Base-by-base conservation (phyloP, 2,113 vertebrate genomes). In the Haplochromis vanheusdeni region DNA sequence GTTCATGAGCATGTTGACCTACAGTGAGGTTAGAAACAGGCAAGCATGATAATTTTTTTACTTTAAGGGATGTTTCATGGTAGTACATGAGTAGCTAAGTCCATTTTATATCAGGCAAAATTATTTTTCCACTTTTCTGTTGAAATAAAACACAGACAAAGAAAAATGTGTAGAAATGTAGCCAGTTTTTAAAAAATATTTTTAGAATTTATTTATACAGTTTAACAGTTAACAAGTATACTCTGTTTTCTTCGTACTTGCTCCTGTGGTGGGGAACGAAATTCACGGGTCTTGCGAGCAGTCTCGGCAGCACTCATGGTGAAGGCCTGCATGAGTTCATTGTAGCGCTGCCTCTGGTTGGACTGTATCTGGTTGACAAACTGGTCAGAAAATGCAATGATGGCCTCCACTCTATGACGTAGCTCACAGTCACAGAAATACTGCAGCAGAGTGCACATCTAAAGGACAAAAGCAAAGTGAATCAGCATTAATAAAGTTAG, bases 1-100 rank as follows among this genome's bases (percentile, higher is more conserved):
- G 33, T 97, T 97, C 96, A 98, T 95, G 35, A 99, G 96, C 98
- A 99, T 98, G 95, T 99, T 98, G 91, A 99, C 97, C 98, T 99
- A 84, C 2, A 85, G 31, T 11, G 52, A 82, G 35, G 49, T 21
- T 80, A 62, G 3, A 7, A 14, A 55, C 8, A 56, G 68, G 16
- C 7, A 28, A 54, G 12, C 13, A n/a, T 77, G 73, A 51, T 9
- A 1, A 3, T 8, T 51, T 49, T 75, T 51, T 77, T 77, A 31
- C 45, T 77, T 49, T 77, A 19, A 77, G 26, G 10, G 4, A 28
- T 49, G 16, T 31, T 31, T 77, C 37, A 19, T 77, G 14, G 68
- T 42, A 28, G 70, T 49, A 77, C 35, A 75, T 19, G 16, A 75
- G 42, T 19, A 28, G 23, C 70, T 75, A 26, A 47, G 70, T 26